phyloP scores from a whole-genome alignment of 2,113 vertebrate genomes.

The Cryptomyrus ogoouensis region DNA sequence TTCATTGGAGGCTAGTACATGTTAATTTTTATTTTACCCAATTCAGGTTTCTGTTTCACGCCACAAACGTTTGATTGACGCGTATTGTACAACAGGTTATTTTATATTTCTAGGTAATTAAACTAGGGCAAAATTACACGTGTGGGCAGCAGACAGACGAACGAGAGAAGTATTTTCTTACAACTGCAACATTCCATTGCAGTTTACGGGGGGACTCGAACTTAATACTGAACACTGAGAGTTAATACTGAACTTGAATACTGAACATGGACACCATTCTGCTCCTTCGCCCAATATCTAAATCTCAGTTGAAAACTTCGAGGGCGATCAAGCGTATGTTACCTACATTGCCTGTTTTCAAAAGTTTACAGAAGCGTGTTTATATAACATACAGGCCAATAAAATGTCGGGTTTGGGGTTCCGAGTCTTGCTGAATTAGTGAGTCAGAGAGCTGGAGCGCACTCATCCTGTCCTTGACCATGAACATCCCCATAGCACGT shows the following conservation, averaged over 20 bases:
- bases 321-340: neutral
- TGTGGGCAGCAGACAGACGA: neutral
- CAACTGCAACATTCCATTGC: slow-evolving; percentile 25
- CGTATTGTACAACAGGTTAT: neutral
- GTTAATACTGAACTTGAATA: neutral
- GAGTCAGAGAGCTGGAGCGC: neutral
- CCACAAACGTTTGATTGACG: neutral
- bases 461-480: slow-evolving; percentile 55
- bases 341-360: neutral
- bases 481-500: slow-evolving; percentile 60
- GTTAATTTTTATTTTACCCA: neutral
- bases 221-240: neutral
- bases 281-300: neutral
- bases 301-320: neutral
- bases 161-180: neutral
- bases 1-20: neutral
- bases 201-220: neutral
- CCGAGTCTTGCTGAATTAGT: neutral
- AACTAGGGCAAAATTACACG: neutral
- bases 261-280: neutral
- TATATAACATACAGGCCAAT: neutral
- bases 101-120: neutral
- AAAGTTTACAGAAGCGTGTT: neutral
- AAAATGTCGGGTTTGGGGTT: neutral
- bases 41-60: neutral